These are phyloP conservation scores for Brachionus calyciflorus DNA, from an alignment of 1,140 invertebrate species.

Conservation along the genomic window DNA sequence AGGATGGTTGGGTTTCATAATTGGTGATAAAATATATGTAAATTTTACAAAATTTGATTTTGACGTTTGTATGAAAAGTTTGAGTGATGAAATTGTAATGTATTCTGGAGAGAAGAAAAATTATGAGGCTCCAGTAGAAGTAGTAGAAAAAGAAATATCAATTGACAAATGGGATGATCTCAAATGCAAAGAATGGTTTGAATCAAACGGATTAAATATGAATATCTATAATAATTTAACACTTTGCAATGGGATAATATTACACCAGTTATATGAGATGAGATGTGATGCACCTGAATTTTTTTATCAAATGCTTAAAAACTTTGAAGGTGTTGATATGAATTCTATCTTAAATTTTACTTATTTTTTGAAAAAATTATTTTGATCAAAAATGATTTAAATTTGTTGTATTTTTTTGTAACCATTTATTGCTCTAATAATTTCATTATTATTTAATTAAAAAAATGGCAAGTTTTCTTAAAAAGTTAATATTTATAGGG, in stretches of 20 bases:
- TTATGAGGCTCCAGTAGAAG: not conserved
- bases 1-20: constrained; percentile 56
- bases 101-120: too few relatives aligned
- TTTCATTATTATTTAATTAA: too few relatives aligned
- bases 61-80: not conserved
- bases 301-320: constrained; percentile 16
- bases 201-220: not conserved
- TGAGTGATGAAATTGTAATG: not conserved
- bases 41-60: constrained; percentile 48
- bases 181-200: constrained; percentile 23
- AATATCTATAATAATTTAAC: not conserved
- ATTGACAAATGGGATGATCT: constrained; percentile 12
- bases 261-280: constrained; percentile 37
- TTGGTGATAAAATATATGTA: constrained; percentile 54
- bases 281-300: constrained; percentile 38
- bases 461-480: too few relatives aligned
- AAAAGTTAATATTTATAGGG: too few relatives aligned
- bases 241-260: not conserved
- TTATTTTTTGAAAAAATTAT: not conserved
- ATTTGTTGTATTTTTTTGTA: too few relatives aligned
- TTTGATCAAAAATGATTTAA: not conserved
- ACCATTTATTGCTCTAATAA: too few relatives aligned
- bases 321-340: not conserved
- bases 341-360: constrained; percentile 33
- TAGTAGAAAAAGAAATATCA: not conserved